phyloP scores from a whole-genome alignment of 2,113 vertebrate species.

The Odocoileus hemionus region DNA sequence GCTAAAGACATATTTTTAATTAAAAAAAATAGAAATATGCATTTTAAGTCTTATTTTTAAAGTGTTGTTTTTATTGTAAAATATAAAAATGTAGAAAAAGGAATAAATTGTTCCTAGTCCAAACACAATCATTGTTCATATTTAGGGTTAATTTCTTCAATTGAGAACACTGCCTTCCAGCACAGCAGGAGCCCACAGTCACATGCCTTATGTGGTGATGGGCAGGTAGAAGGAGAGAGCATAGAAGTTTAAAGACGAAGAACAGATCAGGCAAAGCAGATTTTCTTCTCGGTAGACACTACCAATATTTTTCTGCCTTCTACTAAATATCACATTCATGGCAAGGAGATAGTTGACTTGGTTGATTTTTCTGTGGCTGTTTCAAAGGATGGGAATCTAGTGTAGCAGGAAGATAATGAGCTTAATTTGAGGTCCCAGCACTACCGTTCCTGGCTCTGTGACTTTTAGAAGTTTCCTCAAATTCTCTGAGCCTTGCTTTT shows the following conservation, averaged over 20 bases:
- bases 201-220: neutral
- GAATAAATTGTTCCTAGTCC: neutral
- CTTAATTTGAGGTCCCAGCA: neutral
- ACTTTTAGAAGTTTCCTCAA: neutral
- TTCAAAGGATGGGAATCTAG: neutral
- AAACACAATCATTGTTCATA: neutral
- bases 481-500: neutral
- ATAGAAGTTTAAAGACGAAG: neutral
- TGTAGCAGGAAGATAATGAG: neutral
- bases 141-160: neutral
- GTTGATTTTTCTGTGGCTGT: neutral
- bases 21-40: neutral
- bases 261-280: neutral
- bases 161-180: neutral
- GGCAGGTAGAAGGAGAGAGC: neutral
- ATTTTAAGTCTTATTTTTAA: neutral
- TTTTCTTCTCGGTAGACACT: neutral
- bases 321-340: neutral
- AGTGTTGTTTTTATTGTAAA: neutral
- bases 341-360: neutral
- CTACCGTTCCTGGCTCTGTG: neutral
- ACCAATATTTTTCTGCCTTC: neutral
- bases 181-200: fast-evolving
- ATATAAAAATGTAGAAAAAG: neutral
- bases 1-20: slow-evolving; percentile 5